phyloP scores from a whole-genome alignment of 2,797 vertebrate genomes.

The Trachops cirrhosus region DNA sequence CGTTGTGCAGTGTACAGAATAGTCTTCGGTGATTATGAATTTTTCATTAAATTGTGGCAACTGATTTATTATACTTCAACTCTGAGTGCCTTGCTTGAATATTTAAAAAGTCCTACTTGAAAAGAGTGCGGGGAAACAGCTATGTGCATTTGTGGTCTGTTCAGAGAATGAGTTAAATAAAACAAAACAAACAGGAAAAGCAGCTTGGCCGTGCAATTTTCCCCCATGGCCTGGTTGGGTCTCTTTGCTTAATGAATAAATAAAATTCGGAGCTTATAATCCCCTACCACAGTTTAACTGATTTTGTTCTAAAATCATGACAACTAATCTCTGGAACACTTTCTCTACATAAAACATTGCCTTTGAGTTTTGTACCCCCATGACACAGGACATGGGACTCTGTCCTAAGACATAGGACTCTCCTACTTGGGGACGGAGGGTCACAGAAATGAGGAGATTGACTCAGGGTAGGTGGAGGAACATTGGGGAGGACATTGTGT shows the following conservation, averaged over 20 bases:
- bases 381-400: not conserved
- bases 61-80: slow-evolving; percentile 47
- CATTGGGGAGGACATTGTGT: not conserved
- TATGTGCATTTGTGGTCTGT: not conserved
- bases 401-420: not conserved
- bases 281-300: not conserved
- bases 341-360: not conserved
- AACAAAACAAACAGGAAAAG: not conserved
- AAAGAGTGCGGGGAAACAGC: slow-evolving; percentile 11
- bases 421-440: not conserved
- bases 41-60: slow-evolving; percentile 54
- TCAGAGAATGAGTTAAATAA: slow-evolving; percentile 36
- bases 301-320: not conserved
- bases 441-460: not conserved
- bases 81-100: slow-evolving; percentile 35
- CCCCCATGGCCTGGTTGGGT: not conserved
- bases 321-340: not conserved
- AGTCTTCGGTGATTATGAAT: slow-evolving; percentile 43
- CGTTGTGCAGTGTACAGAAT: not conserved
- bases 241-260: not conserved
- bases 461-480: not conserved
- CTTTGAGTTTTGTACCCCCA: not conserved
- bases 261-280: not conserved
- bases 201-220: not conserved
- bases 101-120: slow-evolving; percentile 34